These are phyloP conservation scores for Lathronympha strigana DNA, from an alignment of 2,888 invertebrate species.

Conservation along the genomic window DNA sequence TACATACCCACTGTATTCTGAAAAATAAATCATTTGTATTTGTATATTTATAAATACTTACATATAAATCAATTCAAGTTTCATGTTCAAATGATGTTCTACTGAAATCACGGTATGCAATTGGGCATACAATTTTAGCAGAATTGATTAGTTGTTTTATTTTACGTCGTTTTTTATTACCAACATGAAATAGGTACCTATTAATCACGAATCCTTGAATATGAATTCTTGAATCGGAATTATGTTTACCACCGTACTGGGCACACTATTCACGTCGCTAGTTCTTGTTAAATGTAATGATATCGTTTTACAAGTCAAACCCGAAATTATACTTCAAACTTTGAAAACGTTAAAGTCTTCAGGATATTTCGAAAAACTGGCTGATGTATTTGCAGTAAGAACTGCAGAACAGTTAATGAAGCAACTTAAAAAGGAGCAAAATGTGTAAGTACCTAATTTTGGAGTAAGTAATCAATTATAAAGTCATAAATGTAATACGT, in stretches of 20 bases:
- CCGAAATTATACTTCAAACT: slow-evolving; percentile 1
- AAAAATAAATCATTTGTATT: no score
- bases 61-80: no score
- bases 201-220: slow-evolving; percentile 15
- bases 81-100: no score
- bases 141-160: not conserved
- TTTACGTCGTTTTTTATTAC: slow-evolving; percentile 26
- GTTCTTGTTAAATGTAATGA: slow-evolving; percentile 8
- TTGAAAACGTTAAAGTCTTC: slow-evolving; percentile 10
- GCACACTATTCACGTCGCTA: not conserved
- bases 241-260: slow-evolving; percentile 25
- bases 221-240: slow-evolving; percentile 13
- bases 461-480: no score
- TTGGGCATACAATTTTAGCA: not conserved
- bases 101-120: not conserved
- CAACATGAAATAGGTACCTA: not conserved
- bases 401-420: slow-evolving; percentile 23
- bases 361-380: slow-evolving; percentile 16
- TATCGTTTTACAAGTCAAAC: slow-evolving; percentile 3
- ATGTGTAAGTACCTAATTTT: not conserved
- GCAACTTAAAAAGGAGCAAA: slow-evolving; percentile 9
- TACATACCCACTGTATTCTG: no score
- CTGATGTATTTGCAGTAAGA: slow-evolving; percentile 23
- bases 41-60: no score
- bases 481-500: no score